These are phyloP conservation scores for Ceratina japonica DNA, from an alignment of 1,140 invertebrate species.

Conservation along the genomic window DNA sequence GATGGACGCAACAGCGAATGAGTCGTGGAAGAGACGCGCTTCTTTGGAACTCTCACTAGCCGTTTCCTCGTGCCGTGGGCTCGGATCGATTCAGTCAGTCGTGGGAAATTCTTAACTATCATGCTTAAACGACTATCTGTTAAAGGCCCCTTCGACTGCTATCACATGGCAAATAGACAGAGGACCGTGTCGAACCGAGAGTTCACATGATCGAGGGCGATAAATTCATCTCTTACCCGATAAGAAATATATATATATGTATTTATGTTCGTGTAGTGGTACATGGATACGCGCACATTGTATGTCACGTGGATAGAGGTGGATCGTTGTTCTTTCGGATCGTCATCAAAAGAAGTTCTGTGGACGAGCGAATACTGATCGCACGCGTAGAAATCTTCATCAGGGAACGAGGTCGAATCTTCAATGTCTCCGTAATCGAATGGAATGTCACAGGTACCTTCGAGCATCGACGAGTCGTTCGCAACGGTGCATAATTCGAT, in stretches of 20 bases:
- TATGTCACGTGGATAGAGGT: conserved; percentile 8
- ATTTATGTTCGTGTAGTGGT: not conserved
- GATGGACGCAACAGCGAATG: conserved; percentile 28
- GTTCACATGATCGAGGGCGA: conserved; percentile 42
- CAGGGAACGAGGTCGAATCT: not conserved
- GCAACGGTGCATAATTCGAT: conserved; percentile 8
- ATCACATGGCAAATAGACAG: conserved; percentile 53
- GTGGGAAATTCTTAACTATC: conserved; percentile 48
- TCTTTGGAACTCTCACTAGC: conserved; percentile 67
- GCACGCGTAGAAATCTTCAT: not conserved
- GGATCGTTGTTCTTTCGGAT: conserved; percentile 51
- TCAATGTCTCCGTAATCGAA: conserved; percentile 7
- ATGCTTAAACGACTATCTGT: conserved; percentile 43
- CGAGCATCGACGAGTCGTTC: conserved; percentile 28
- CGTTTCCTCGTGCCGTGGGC: conserved; percentile 45
- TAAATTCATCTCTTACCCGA: conserved; percentile 34
- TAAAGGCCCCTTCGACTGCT: conserved; percentile 58
- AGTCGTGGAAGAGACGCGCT: conserved; percentile 51
- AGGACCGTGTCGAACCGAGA: conserved; percentile 41
- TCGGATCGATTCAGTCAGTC: conserved; percentile 52
- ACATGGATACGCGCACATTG: not conserved
- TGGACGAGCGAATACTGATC: conserved; percentile 7
- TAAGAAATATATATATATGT: conserved; percentile 17
- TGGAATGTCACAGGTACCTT: conserved; percentile 42
- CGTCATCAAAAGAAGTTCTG: conserved; percentile 43